phyloP scores from a whole-genome alignment of 1,140 invertebrate species.

The Atta cephalotes region DNA sequence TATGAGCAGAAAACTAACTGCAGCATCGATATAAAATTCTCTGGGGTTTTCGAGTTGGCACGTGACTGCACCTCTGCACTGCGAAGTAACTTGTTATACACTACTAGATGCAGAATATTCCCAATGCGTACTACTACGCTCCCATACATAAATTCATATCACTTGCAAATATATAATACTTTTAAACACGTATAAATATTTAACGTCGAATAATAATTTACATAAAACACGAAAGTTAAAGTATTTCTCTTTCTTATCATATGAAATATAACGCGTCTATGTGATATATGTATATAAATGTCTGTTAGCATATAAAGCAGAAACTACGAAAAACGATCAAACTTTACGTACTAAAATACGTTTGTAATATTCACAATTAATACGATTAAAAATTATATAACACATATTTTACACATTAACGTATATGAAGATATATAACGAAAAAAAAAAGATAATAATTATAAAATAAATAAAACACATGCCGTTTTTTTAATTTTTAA shows the following conservation, averaged over 20 bases:
- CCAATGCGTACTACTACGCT: neutral
- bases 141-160: slow-evolving; percentile 24
- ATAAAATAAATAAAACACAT: slow-evolving; percentile 5
- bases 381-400: neutral
- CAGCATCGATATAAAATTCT: slow-evolving; percentile 52
- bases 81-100: slow-evolving; percentile 52
- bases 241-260: neutral
- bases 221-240: slow-evolving; percentile 5
- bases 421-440: neutral
- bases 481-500: neutral
- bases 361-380: neutral
- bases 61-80: slow-evolving; percentile 41
- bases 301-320: neutral
- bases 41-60: slow-evolving; percentile 37
- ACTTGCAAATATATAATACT: slow-evolving; percentile 23
- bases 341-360: neutral
- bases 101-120: slow-evolving; percentile 23
- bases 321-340: neutral
- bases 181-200: slow-evolving; percentile 8
- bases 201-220: slow-evolving; percentile 5
- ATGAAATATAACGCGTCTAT: neutral
- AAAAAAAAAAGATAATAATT: neutral
- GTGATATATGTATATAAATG: neutral
- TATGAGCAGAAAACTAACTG: slow-evolving; percentile 41
- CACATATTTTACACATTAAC: neutral